Evolutionary conservation across 2,888 invertebrate species (phyloP), one percentile per base, ranked within the genome.

Genomic region (Galeopsomyia nigrocyanea): DNA sequence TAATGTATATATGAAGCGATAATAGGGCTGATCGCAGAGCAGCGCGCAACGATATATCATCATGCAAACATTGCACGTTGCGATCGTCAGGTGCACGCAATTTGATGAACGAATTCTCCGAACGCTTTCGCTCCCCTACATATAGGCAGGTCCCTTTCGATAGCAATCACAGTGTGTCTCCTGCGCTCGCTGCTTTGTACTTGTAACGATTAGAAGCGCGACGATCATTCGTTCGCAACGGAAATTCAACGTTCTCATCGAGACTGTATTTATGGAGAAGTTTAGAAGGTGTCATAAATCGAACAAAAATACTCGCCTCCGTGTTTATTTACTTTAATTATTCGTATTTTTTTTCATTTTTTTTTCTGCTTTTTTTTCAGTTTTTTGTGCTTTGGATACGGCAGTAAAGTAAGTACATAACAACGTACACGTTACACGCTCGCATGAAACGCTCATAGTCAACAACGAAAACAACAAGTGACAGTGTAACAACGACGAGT

Each of bases 351-450:
- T 55, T 10, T 21, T 14, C 1, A 21, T 19, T 55, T 21, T 19
- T 55, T 22, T 55, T 55, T 3, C 13, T 63, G 1, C 16, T 56
- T 26, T 26, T 46, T 55, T 67, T 47, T 39, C 14, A 16, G 39
- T 39, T 39, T 39, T 39, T 3, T 39, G 7, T 39, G 13, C 17
- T n/a, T 68, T 49, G 17, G n/a, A 61, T 46, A 55, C 60, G 65
- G 60, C 65, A 64, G 71, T 71, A 65, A 71, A 61, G 47, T 66
- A 71, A 56, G 53, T 66, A 66, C 61, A 39, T 39, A 39, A 39
- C 39, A 71, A 64, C 22, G n/a, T 66, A 56, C 26, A 61, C 50
- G 19, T 46, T 10, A 39, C 39, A 10, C 39, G 10, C 39, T 39
- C 10, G 39, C 39, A 39, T 26, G 3, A 5, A n/a, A n/a, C n/a